Base-by-base conservation (phyloP, 2,797 vertebrate species). In the Falco berigora region DNA sequence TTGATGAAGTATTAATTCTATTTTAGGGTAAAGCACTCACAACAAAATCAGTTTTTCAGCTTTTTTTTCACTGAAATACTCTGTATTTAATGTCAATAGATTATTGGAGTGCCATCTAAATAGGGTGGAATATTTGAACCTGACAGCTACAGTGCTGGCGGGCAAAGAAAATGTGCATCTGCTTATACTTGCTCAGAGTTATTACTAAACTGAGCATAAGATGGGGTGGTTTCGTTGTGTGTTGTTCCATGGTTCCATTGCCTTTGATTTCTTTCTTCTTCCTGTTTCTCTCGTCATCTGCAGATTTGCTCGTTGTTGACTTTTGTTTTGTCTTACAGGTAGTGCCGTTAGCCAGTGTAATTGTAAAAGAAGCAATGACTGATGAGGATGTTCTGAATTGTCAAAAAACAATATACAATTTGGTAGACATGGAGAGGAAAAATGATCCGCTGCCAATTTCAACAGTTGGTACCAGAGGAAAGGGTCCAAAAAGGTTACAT, bases 351-450 rank as follows among this genome's bases (percentile, higher is more conserved):
- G 99, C 99, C 91, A 99, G 98, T 97, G 98, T 99, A 88, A 99
- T 99, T 77, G 99, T 99, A 56, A 99, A 99, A 97, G 99, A 99
- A 92, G 97, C 98, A 83, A 97, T 99, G 96, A 99, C 98, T 30
- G 99, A 99, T 91, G 99, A 99, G 87, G 99, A 99, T 73, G 98
- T 99, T 72, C 97, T 99, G 87, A 99, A 99, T 61, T 99, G 99
- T 97, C 99, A 99, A 96, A 99, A 99, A 98, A 99, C 99, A 0
- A 98, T 99, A 95, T 99, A 99, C 97, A 99, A 99, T 96, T 97
- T 99, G 94, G 99, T 99, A 61, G 99, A 99, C 92, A 99, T 99
- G 99, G 99, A 99, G 97, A 99, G 99, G 93, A 99, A 99, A 92
- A 99, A 99, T 3, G 99, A 99, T 96, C 99, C 99, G 8, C 97